Evolutionary conservation across 2,888 invertebrate species (phyloP).

Genomic region (Amitus sp.): DNA sequence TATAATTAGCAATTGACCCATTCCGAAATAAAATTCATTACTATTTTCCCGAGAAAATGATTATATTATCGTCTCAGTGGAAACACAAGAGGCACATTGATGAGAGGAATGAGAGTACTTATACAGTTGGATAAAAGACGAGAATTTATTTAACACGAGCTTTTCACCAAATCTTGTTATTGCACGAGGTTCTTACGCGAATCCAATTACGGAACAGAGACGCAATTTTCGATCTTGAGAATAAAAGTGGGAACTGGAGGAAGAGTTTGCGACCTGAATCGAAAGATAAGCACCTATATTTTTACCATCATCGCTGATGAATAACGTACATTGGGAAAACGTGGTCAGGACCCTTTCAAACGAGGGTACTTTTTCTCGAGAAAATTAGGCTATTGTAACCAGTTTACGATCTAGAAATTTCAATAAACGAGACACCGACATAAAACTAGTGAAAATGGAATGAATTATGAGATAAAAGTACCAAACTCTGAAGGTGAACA

Average conservation of each 20-base stretch:
- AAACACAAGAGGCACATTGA: constrained; percentile 24
- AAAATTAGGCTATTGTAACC: no score
- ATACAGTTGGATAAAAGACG: constrained; percentile 24
- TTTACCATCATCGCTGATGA: constrained; percentile 22
- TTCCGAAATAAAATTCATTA: not conserved
- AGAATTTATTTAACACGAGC: constrained; percentile 35
- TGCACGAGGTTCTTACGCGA: constrained; percentile 32
- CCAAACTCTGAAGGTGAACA: no score
- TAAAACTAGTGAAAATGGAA: no score
- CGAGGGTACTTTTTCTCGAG: no score
- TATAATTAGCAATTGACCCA: constrained; percentile 3
- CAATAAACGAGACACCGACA: no score
- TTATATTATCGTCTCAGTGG: constrained; percentile 4
- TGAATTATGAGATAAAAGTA: no score
- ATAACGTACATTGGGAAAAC: no score
- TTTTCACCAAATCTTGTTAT: constrained; percentile 35
- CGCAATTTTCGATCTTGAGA: constrained; percentile 30
- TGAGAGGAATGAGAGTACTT: constrained; percentile 28
- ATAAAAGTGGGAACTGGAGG: constrained; percentile 23
- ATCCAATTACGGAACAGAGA: constrained; percentile 34
- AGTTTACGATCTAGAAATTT: no score
- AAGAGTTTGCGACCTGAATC: constrained; percentile 18
- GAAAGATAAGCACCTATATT: constrained; percentile 23
- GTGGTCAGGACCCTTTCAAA: no score
- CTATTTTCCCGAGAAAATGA: not conserved